A percentile compares a stretch with the other conserved stretches of the same genome.
phyloP scores from a whole-genome alignment of 2,888 invertebrate genomes.

The Leptinotarsa rubiginosa region DNA sequence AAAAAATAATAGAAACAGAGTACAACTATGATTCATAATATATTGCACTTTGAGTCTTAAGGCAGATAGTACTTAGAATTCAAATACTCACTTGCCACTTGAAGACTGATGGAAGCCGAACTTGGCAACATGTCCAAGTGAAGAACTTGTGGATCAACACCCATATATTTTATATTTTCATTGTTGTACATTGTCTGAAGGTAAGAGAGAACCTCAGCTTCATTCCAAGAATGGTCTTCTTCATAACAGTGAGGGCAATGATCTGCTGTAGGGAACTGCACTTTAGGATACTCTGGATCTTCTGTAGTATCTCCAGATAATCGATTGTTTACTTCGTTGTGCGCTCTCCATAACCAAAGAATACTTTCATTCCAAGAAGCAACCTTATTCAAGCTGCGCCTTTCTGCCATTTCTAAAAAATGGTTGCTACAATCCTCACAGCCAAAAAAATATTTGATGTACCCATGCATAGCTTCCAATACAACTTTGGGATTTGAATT shows the following conservation, averaged over 20 bases:
- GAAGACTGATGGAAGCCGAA: too few species aligned
- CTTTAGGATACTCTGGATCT: constrained; percentile 90
- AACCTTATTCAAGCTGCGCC: constrained; percentile 77
- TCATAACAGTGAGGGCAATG: constrained; percentile 79
- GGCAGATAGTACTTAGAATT: too few species aligned
- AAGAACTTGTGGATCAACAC: constrained; percentile 61
- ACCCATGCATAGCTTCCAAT: constrained; percentile 85
- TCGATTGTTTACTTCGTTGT: constrained; percentile 91
- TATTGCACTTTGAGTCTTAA: too few species aligned
- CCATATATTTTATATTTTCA: constrained; percentile 67
- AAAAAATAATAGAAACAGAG: too few species aligned
- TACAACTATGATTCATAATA: too few species aligned
- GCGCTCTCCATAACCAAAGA: constrained; percentile 93
- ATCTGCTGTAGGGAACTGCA: constrained; percentile 81
- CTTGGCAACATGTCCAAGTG: too few species aligned
- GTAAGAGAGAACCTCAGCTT: constrained; percentile 74
- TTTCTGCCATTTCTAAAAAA: constrained; percentile 86
- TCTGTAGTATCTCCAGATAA: constrained; percentile 88
- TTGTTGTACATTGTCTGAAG: constrained; percentile 70
- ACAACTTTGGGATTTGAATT: constrained; percentile 75
- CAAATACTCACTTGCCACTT: too few species aligned
- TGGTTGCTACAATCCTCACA: constrained; percentile 91
- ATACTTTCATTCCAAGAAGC: constrained; percentile 80
- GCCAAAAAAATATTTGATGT: constrained; percentile 92
- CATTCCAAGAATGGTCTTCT: constrained; percentile 69